A percentile compares a stretch with the other conserved stretches of the same genome.
Conservation (phyloP, 2,888 invertebrate species). For the Ctenicera cuprea region DNA sequence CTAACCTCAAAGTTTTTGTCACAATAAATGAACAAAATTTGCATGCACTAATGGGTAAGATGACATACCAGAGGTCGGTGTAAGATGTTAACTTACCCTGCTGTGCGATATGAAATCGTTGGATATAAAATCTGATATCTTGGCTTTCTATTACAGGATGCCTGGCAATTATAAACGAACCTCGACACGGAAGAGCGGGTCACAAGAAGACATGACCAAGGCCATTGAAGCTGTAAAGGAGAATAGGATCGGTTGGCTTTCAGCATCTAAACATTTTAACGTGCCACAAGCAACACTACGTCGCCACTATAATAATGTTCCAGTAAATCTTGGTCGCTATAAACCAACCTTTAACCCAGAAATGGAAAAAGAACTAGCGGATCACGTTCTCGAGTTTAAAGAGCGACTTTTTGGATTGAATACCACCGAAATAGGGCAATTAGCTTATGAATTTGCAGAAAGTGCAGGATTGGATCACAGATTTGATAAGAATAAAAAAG, state of each 20-base stretch:
- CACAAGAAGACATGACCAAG: conserved; percentile 5
- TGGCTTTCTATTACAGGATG: conserved; percentile 1
- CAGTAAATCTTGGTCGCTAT: conserved; percentile 19
- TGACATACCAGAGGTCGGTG: neutral
- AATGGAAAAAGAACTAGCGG: conserved; percentile 9
- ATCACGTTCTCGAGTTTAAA: neutral
- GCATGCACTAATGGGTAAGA: neutral
- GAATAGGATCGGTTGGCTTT: conserved; percentile 42
- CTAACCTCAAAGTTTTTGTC: neutral
- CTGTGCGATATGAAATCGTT: neutral
- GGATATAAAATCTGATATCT: neutral
- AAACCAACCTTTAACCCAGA: conserved; percentile 19
- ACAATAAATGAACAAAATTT: neutral
- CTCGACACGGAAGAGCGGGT: neutral
- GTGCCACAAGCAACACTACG: conserved; percentile 44
- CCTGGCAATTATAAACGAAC: neutral
- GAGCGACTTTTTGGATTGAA: too few species aligned
- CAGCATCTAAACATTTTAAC: conserved; percentile 36
- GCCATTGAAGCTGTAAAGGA: conserved; percentile 40
- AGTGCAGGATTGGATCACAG: neutral
- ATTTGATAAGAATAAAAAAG: conserved; percentile 15
- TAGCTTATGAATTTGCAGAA: conserved; percentile 11
- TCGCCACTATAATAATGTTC: neutral
- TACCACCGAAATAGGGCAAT: too few species aligned
- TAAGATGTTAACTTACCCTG: neutral